Evolutionary conservation across 1,140 invertebrate species (phyloP), one percentile per base, ranked within the genome.

Genomic region (Philopotamus ludificatus): DNA sequence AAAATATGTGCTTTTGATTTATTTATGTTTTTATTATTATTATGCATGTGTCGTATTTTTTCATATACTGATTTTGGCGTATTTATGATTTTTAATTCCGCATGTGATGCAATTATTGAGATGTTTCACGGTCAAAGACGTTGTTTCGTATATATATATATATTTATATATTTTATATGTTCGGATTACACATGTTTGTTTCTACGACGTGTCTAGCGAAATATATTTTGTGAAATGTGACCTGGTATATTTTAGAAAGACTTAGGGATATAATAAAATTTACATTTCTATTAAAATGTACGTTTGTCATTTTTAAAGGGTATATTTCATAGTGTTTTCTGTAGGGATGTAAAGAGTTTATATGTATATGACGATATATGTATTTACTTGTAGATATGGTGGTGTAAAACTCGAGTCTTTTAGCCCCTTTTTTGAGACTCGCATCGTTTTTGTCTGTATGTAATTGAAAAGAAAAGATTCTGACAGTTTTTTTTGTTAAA

Each of bases 1-100:
- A 47, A 47, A 47, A 47, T 16, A 47, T 47, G 44, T 47, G 44
- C 44, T 47, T 47, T 47, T 47, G 15, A 47, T 47, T 47, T 47
- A 15, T 47, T 47, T 4, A 39, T 39, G 8, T 8, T 8, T 8
- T n/a, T 8, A 8, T 8, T 47, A 16, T 47, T 7, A 47, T 47
- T 47, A 4, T 16, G 44, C 15, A 16, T 16, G 15, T 47, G 18
- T 47, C 10, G 7, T 20, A 9, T 20, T 15, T 47, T 8, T 15
- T 16, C 44, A 15, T 16, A 15, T 47, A 12, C 18, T 47, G 8
- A 20, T 16, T 4, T 4, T 47, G 8, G 4, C 8, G 44, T 47
- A 9, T 20, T 16, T 47, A 34, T 34, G 12, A 7, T 34, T 34
- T 34, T 34, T 34, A 34, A 34, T 34, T 34, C 4, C 12, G 28